Evolutionary conservation across 2,113 vertebrate genomes (phyloP).

Genomic region (Xiphophorus maculatus): DNA sequence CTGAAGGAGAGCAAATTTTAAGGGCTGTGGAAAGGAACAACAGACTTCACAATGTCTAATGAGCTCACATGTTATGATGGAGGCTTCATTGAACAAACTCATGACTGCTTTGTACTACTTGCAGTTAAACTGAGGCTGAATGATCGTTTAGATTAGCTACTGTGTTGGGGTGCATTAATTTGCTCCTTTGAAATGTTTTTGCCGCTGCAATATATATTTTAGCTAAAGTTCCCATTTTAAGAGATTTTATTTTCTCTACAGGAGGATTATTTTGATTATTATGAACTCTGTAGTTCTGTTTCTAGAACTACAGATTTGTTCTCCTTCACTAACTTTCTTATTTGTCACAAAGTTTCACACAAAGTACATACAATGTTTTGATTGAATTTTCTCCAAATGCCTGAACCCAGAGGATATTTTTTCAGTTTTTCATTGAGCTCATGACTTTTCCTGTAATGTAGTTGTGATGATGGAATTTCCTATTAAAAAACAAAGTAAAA

Average conservation of each 20-base stretch:
- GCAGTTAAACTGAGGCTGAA: not conserved
- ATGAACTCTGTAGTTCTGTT: not conserved
- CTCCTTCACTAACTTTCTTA: not conserved
- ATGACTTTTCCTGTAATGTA: not conserved
- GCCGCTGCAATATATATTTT: not conserved
- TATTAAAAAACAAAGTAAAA: not conserved
- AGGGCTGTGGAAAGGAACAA: not conserved
- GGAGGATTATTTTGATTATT: not conserved
- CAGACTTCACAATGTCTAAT: not conserved
- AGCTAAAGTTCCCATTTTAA: not conserved
- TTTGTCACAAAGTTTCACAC: not conserved
- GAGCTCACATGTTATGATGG: slow-evolving; percentile 8
- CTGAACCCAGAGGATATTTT: too few relatives aligned
- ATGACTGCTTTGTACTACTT: slow-evolving; percentile 8
- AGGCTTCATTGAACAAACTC: slow-evolving; percentile 11
- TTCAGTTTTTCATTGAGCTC: not conserved
- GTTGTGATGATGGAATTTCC: not conserved
- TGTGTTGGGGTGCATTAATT: not conserved
- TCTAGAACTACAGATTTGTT: not conserved
- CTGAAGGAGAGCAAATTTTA: not conserved
- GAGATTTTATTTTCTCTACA: not conserved
- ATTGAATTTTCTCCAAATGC: too few relatives aligned
- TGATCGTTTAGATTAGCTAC: not conserved
- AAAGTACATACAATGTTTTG: not conserved
- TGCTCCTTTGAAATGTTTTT: not conserved